phyloP scores from a whole-genome alignment of 2,797 vertebrate genomes.

The Cryptoblepharus egeriae region DNA sequence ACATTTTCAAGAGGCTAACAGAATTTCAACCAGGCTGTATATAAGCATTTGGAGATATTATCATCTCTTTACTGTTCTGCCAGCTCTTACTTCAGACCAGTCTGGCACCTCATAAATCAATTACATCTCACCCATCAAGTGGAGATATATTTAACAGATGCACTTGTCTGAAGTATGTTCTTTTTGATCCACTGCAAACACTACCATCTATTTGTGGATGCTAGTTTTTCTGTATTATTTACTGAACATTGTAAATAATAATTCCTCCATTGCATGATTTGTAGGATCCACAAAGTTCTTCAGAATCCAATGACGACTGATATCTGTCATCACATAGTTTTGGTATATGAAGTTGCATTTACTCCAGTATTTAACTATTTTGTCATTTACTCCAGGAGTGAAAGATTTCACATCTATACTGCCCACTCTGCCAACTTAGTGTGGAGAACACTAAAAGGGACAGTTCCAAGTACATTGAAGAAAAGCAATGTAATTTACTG shows the following conservation, averaged over 20 bases:
- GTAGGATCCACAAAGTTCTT: neutral
- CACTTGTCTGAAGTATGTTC: neutral
- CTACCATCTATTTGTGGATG: neutral
- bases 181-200: conserved; percentile 1
- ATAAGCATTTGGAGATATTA: conserved; percentile 10
- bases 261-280: neutral
- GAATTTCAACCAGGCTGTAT: neutral
- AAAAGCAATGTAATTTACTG: too few relatives aligned
- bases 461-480: too few relatives aligned
- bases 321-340: neutral
- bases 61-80: conserved; percentile 21
- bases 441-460: neutral
- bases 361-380: neutral
- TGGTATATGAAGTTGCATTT: neutral
- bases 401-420: neutral
- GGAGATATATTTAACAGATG: neutral
- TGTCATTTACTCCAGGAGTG: neutral
- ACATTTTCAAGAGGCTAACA: conserved; percentile 14
- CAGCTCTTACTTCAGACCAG: conserved; percentile 7
- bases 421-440: neutral
- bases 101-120: conserved; percentile 23
- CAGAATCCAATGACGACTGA: neutral
- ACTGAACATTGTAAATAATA: neutral
- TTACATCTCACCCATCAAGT: conserved; percentile 6
- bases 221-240: neutral